Evolutionary conservation across 2,113 vertebrate species (phyloP).

Genomic region (Pelodiscus sinensis): DNA sequence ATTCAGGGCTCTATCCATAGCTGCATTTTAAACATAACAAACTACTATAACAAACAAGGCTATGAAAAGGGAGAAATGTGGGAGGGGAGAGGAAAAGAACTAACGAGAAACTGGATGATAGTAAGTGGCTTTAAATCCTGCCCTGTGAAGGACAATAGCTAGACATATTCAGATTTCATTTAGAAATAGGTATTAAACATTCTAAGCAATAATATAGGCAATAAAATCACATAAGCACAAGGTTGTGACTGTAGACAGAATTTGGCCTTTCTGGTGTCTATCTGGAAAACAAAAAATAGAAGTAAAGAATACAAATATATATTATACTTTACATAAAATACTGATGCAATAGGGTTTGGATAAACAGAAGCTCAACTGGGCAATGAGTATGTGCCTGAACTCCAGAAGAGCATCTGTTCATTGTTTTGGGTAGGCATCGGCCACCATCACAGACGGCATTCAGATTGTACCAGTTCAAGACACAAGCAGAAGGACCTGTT

Average conservation of each 20-base stretch:
- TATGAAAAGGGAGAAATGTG: background rate
- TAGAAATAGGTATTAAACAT: background rate
- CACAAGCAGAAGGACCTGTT: no score
- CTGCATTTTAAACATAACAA: background rate
- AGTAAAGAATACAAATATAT: background rate
- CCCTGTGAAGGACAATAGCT: background rate
- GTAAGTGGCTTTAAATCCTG: background rate
- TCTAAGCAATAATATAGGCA: background rate
- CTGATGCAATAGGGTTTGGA: background rate
- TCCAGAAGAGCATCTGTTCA: background rate
- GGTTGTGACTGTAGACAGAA: background rate
- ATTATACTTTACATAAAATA: background rate
- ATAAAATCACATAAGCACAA: background rate
- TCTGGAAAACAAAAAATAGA: background rate
- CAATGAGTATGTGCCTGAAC: background rate
- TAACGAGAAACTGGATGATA: background rate
- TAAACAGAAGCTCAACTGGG: fast-evolving
- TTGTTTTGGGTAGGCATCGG: no score
- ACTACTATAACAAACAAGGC: background rate
- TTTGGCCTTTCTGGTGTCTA: background rate
- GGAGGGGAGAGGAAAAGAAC: background rate
- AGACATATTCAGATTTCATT: background rate
- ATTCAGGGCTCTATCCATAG: no score
- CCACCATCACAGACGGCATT: no score
- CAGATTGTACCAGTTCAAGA: no score